phyloP scores from a whole-genome alignment of 2,797 vertebrate genomes.

The Dermochelys coriacea region DNA sequence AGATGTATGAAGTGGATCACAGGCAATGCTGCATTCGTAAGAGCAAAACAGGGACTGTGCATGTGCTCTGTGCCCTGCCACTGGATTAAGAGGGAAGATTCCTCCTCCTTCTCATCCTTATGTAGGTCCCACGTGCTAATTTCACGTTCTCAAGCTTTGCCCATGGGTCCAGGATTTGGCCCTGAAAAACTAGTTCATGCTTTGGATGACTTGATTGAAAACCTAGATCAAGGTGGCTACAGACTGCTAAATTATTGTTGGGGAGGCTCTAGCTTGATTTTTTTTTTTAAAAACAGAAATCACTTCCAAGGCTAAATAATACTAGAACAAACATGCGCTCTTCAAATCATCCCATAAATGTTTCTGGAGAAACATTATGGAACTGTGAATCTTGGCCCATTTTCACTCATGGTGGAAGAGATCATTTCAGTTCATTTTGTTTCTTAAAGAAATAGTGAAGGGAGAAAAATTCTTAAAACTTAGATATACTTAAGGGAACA shows the following conservation, averaged over 20 bases:
- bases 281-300: neutral
- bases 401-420: neutral
- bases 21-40: neutral
- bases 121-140: neutral
- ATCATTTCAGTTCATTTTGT: neutral
- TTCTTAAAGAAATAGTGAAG: neutral
- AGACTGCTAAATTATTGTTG: neutral
- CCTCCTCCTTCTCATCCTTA: slow-evolving; percentile 20
- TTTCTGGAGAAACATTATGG: neutral
- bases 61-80: neutral
- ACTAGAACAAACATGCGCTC: neutral
- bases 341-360: neutral
- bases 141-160: neutral
- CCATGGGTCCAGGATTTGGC: neutral
- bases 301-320: slow-evolving; percentile 3
- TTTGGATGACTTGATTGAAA: neutral
- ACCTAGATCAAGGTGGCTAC: neutral
- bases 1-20: neutral
- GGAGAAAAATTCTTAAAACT: neutral
- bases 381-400: neutral
- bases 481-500: neutral
- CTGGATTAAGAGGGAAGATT: neutral
- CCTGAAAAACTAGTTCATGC: neutral
- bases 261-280: neutral
- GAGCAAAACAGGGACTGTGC: neutral